These are phyloP conservation scores for Plectropomus leopardus DNA, from an alignment of 2,113 vertebrate genomes.

Conservation along the genomic window DNA sequence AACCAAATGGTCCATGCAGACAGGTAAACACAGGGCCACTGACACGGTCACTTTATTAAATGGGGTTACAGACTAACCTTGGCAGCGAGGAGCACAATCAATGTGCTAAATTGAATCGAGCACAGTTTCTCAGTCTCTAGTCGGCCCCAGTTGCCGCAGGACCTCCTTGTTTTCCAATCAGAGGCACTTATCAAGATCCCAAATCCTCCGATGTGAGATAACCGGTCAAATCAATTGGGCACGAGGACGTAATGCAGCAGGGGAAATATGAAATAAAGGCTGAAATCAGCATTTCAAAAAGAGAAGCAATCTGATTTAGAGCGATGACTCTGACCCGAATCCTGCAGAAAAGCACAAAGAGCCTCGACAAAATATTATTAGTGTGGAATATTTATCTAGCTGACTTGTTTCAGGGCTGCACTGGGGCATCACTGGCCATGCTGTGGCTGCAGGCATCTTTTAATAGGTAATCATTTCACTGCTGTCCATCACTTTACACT, in stretches of 20 bases:
- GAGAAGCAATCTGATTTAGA: not conserved
- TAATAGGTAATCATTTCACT: constrained; percentile 44
- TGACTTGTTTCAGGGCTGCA: constrained; percentile 9
- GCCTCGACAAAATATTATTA: constrained; percentile 1
- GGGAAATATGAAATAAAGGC: constrained; percentile 29
- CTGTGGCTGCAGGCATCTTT: constrained; percentile 28
- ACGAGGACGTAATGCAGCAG: constrained; percentile 16
- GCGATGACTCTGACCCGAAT: not conserved
- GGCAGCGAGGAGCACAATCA: constrained; percentile 57
- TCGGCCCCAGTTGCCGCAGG: constrained; percentile 15
- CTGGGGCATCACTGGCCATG: constrained; percentile 13
- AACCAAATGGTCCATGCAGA: constrained; percentile 7
- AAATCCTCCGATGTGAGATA: constrained; percentile 27
- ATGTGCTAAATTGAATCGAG: constrained; percentile 58
- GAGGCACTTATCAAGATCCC: constrained; percentile 52
- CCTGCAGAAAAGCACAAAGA: not conserved
- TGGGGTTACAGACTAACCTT: constrained; percentile 50
- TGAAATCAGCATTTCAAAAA: not conserved
- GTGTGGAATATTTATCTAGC: constrained; percentile 6
- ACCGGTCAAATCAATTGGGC: constrained; percentile 29
- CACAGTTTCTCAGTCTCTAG: constrained; percentile 44
- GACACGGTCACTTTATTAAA: constrained; percentile 60
- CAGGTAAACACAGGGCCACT: constrained; percentile 38
- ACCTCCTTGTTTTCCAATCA: constrained; percentile 54
- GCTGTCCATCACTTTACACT: constrained; percentile 65